Base-by-base conservation (phyloP, 2,797 vertebrate genomes). In the Coccyzus lansbergi region DNA sequence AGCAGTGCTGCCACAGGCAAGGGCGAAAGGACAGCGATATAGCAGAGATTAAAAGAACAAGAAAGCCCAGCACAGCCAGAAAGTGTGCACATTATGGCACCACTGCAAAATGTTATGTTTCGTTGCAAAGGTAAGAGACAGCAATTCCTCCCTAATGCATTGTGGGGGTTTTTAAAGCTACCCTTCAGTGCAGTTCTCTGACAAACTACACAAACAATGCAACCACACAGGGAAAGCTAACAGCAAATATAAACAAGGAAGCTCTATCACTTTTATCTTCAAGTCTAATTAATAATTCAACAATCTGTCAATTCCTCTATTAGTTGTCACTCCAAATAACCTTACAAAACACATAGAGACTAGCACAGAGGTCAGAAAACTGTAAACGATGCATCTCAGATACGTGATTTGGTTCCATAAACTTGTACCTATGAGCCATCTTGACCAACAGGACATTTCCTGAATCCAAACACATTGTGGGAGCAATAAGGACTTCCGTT, bases 1-100 rank as follows among this genome's bases (percentile, higher is more conserved):
- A 90, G 63, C 21, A 76, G 79, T 12, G 60, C 48, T 93, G 93
- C 87, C 95, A 78, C 60, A 85, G 80, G 80, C 79, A 91, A 94
- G 90, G 93, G 68, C 12, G 0, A 85, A 92, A 92, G 84, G 89
- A 91, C 86, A 68, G 69, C 4, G 53, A 46, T 36, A 86, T n/a
- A 58, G 74, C 20, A 81, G 58, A 85, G 33, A 84, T 28, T 20
- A 48, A 82, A 77, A 88, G 28, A 90, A 51, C 6, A 58, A 74
- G 62, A 74, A 92, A 77, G 46, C 33, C 55, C 90, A 91, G 82
- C 76, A 85, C 0, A 0, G 29, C 36, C 76, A 60, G 49, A 2
- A 1, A 92, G 38, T 0, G 0, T 4, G 12, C 29, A 59, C 67
- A 28, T 55, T 26, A 63, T 17, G 18, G 38, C 10, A 34, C 5